Evolutionary conservation across 2,113 vertebrate genomes (phyloP).

Genomic region (Scolopax mira): DNA sequence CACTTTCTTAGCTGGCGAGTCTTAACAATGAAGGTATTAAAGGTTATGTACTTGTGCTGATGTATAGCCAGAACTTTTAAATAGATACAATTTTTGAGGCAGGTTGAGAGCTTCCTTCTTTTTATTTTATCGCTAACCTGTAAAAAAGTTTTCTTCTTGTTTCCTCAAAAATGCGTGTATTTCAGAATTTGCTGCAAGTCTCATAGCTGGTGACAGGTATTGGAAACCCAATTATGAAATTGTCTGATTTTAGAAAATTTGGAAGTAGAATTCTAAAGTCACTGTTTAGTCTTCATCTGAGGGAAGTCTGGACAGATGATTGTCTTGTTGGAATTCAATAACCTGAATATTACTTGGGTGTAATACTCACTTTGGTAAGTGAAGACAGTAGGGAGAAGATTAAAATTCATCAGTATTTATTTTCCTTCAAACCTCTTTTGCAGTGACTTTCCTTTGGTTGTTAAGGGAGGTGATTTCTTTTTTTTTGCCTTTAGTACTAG

Average conservation of each 20-base stretch:
- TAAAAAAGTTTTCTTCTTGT: not conserved
- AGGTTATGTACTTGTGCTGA: slow-evolving; percentile 31
- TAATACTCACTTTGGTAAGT: not conserved
- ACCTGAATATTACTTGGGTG: not conserved
- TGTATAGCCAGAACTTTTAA: slow-evolving; percentile 25
- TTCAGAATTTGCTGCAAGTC: not conserved
- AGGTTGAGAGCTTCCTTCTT: slow-evolving; percentile 3
- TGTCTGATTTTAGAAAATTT: not conserved
- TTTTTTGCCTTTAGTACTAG: not conserved
- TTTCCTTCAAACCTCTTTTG: not conserved
- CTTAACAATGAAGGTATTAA: slow-evolving; percentile 24
- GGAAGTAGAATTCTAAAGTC: not conserved
- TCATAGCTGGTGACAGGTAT: not conserved
- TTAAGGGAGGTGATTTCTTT: not conserved
- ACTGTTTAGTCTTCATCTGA: not conserved
- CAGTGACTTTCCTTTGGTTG: not conserved
- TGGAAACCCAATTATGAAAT: not conserved
- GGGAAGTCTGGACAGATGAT: not conserved
- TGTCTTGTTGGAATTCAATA: not conserved
- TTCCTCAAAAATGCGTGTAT: not conserved
- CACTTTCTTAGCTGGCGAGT: slow-evolving; percentile 1
- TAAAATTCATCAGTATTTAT: not conserved
- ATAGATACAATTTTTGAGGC: slow-evolving; percentile 13
- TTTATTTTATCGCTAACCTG: not conserved
- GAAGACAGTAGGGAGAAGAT: not conserved